Conservation (phyloP, 2,113 vertebrate genomes). For the Nettapus auritus region DNA sequence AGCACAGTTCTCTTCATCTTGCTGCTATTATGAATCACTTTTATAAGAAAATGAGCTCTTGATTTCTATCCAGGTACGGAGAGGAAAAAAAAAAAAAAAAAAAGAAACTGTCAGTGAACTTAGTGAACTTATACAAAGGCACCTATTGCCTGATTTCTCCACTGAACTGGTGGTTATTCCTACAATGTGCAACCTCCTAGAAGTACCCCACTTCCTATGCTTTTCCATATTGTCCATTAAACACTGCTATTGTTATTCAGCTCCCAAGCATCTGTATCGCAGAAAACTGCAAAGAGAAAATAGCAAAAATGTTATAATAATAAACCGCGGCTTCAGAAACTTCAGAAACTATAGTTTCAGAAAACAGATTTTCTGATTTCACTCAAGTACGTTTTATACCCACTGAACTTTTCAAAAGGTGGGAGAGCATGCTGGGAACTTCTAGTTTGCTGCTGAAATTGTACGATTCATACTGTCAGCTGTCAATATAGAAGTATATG, state of each 20-base stretch:
- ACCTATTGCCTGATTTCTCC: neutral
- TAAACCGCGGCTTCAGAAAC: neutral
- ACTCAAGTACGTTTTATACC: neutral
- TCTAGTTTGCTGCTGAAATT: neutral
- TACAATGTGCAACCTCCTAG: neutral
- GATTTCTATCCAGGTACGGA: neutral
- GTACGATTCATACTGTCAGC: neutral
- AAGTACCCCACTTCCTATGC: neutral
- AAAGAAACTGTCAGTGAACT: neutral
- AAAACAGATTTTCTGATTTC: neutral
- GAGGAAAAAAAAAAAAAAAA: neutral
- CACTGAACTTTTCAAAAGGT: neutral
- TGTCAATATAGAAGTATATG: neutral
- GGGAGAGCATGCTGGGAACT: neutral
- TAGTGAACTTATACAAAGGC: neutral
- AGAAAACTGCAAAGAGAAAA: neutral
- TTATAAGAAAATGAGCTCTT: conserved; percentile 45
- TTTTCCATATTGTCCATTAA: neutral
- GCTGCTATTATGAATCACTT: conserved; percentile 37
- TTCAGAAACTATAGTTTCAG: neutral
- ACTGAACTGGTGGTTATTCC: neutral
- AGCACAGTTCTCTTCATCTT: neutral
- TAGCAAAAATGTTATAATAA: neutral
- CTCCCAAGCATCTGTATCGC: neutral
- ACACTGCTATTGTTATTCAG: neutral